These are phyloP conservation scores for Tokudaia muenninki DNA, from an alignment of 2,797 vertebrate genomes.

Conservation along the genomic window DNA sequence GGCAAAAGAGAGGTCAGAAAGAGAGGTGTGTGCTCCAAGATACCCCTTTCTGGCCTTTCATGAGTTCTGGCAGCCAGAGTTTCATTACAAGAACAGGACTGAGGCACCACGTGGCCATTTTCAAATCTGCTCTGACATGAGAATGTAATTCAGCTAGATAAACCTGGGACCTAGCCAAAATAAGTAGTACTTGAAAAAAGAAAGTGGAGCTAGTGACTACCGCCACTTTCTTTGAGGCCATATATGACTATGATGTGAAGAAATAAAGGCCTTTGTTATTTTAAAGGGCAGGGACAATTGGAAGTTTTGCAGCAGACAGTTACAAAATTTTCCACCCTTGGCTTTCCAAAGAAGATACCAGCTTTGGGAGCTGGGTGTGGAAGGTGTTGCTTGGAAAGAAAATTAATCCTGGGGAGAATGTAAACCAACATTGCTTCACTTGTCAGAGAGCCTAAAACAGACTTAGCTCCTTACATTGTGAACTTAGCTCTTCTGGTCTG, in stretches of 20 bases:
- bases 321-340: constrained; percentile 82
- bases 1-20: constrained; percentile 41
- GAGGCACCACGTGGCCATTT: constrained; percentile 64
- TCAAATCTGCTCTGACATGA: constrained; percentile 72
- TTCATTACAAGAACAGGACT: constrained; percentile 58
- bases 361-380: constrained; percentile 67
- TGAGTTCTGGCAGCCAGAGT: constrained; percentile 63
- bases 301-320: constrained; percentile 80
- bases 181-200: constrained; percentile 64
- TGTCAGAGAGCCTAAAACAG: constrained; percentile 35
- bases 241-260: constrained; percentile 56
- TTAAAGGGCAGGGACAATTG: constrained; percentile 79
- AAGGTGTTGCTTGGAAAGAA: constrained; percentile 69
- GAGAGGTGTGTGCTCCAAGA: not conserved
- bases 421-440: constrained; percentile 32
- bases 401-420: constrained; percentile 59
- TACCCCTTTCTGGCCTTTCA: constrained; percentile 55
- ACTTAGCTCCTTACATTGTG: not conserved
- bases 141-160: constrained; percentile 62
- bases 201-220: constrained; percentile 54
- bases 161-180: constrained; percentile 55
- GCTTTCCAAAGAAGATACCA: constrained; percentile 76
- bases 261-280: constrained; percentile 81
- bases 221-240: constrained; percentile 6
- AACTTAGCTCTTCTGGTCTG: constrained; percentile 26